Percentiles rank a stretch among this genome's conserved stretches.
phyloP scores from a whole-genome alignment of 2,797 vertebrate genomes.

The Semotilus atromaculatus region DNA sequence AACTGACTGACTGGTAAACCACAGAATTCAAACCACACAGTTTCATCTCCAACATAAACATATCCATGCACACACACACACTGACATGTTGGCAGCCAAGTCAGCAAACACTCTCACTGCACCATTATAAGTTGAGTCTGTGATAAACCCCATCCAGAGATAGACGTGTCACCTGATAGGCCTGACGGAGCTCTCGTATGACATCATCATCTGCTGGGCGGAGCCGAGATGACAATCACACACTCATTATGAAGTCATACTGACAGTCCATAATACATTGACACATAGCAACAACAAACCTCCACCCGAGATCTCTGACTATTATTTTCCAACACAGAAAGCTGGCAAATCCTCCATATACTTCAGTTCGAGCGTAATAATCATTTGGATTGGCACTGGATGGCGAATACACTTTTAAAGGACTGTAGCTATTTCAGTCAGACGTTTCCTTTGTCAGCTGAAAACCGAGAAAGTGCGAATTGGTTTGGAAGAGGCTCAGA shows the following conservation, averaged over 20 bases:
- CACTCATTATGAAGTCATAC: slow-evolving; percentile 45
- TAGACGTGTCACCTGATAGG: slow-evolving; percentile 83
- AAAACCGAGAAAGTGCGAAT: neutral
- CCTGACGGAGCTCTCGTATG: slow-evolving; percentile 74
- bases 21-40: slow-evolving; percentile 23
- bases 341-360: neutral
- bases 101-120: slow-evolving; percentile 81
- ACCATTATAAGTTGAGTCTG: slow-evolving; percentile 77
- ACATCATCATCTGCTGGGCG: slow-evolving; percentile 77
- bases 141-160: slow-evolving; percentile 83
- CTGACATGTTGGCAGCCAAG: slow-evolving; percentile 77
- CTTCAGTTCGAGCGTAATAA: neutral
- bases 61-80: slow-evolving; percentile 67
- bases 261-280: slow-evolving; percentile 44
- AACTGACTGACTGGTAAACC: slow-evolving; percentile 11
- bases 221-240: slow-evolving; percentile 66
- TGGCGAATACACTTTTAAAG: neutral
- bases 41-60: slow-evolving; percentile 49
- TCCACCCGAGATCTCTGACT: slow-evolving; percentile 37
- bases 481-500: neutral
- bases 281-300: slow-evolving; percentile 16
- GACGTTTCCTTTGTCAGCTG: slow-evolving; percentile 9
- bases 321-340: slow-evolving; percentile 12
- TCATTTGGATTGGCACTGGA: neutral
- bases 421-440: neutral